Conservation (phyloP, 2,888 invertebrate genomes). For the Trichogramma evanescens region DNA sequence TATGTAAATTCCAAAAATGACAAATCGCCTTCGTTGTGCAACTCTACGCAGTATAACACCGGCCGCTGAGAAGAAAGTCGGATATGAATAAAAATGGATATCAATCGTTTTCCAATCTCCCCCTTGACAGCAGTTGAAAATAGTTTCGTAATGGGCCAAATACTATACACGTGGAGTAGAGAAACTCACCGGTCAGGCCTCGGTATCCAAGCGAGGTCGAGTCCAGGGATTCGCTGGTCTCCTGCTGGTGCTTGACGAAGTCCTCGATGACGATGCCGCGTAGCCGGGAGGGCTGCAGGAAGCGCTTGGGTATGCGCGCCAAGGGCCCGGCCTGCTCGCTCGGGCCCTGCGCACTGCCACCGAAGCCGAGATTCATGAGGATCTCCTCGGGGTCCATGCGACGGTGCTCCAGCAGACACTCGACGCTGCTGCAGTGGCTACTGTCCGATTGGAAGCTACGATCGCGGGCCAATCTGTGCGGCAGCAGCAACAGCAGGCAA, state of each 20-base stretch:
- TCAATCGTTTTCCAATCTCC: slow-evolving; percentile 19
- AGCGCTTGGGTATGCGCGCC: slow-evolving; percentile 74
- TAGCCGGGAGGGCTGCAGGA: slow-evolving; percentile 75
- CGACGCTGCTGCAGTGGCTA: slow-evolving; percentile 69
- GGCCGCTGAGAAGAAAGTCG: too few species aligned
- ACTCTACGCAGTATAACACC: too few species aligned
- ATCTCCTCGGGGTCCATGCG: slow-evolving; percentile 86
- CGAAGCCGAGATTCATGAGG: slow-evolving; percentile 73
- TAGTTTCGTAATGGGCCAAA: not conserved
- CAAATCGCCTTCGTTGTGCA: not conserved
- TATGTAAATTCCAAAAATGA: not conserved
- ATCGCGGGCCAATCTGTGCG: slow-evolving; percentile 37
- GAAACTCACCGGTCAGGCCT: slow-evolving; percentile 60
- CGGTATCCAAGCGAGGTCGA: slow-evolving; percentile 70
- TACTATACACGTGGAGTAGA: not conserved
- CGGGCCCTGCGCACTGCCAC: slow-evolving; percentile 59
- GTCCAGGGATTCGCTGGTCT: slow-evolving; percentile 66
- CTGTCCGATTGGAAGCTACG: slow-evolving; percentile 48
- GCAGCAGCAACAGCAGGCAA: too few species aligned
- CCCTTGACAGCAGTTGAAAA: not conserved
- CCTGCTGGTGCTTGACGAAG: slow-evolving; percentile 67
- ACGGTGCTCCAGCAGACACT: slow-evolving; percentile 74
- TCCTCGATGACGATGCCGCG: slow-evolving; percentile 69
- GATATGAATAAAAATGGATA: not conserved
- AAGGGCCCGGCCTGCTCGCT: slow-evolving; percentile 51